Conservation (phyloP, 1,140 invertebrate species). For the Ctenoplectra terminalis region DNA sequence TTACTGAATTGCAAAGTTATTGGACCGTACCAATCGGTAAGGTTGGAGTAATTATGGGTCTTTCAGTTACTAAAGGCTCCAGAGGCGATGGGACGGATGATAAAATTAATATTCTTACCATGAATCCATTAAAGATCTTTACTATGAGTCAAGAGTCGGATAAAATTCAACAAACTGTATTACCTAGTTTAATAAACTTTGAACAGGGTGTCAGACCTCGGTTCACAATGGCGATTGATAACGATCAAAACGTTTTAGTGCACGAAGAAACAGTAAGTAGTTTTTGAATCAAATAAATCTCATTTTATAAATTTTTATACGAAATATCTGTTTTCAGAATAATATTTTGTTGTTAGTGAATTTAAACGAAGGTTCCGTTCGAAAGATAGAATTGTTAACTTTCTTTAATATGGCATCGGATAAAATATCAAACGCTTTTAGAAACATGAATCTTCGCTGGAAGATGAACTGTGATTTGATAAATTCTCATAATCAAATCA, state of each 20-base stretch:
- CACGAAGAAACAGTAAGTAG: conserved; percentile 79
- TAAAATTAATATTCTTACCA: conserved; percentile 82
- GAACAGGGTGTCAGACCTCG: conserved; percentile 61
- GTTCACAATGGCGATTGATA: conserved; percentile 72
- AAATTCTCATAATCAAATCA: conserved; percentile 67
- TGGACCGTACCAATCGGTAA: conserved; percentile 85
- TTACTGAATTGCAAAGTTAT: conserved; percentile 84
- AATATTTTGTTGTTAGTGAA: conserved; percentile 75
- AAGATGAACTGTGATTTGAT: conserved; percentile 75
- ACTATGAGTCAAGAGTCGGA: conserved; percentile 77
- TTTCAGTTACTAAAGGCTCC: conserved; percentile 81
- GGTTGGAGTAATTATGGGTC: conserved; percentile 81
- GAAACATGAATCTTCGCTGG: conserved; percentile 65
- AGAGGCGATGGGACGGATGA: conserved; percentile 75
- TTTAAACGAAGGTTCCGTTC: conserved; percentile 64
- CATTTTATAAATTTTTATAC: neutral
- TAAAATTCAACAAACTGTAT: conserved; percentile 72
- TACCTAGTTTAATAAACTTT: conserved; percentile 71
- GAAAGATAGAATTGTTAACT: conserved; percentile 72
- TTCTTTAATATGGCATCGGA: conserved; percentile 75
- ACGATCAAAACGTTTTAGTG: conserved; percentile 71
- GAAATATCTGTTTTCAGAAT: conserved; percentile 68
- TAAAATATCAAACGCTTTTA: conserved; percentile 73
- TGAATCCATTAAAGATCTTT: conserved; percentile 83
- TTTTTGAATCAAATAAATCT: neutral